These are phyloP conservation scores for Ciconia nigra DNA, from an alignment of 2,797 vertebrate genomes.

Conservation along the genomic window DNA sequence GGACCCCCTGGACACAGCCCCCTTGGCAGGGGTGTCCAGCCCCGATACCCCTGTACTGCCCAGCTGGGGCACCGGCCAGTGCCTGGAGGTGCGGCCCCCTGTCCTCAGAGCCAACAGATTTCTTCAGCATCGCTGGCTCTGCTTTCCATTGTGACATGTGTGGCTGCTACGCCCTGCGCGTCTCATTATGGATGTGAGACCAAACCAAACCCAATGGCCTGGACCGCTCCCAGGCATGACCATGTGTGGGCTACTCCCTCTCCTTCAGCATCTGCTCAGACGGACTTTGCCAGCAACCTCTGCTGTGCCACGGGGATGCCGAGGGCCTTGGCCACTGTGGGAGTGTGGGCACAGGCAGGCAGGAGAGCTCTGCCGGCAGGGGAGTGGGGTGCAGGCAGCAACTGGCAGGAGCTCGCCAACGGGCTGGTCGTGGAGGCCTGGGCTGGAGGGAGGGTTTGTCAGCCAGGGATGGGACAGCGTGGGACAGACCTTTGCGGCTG, in stretches of 20 bases:
- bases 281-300: not conserved
- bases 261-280: not conserved
- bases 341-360: not conserved
- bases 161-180: not conserved
- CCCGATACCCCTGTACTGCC: not conserved
- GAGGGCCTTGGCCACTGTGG: rapidly evolving
- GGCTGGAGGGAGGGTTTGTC: not conserved
- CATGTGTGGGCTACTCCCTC: not conserved
- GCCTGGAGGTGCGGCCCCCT: not conserved
- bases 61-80: rapidly evolving
- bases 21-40: not conserved
- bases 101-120: not conserved
- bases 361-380: not conserved
- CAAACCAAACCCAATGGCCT: not conserved
- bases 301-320: not conserved
- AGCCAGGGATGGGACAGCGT: not conserved
- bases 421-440: not conserved
- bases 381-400: not conserved
- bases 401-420: rapidly evolving
- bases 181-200: not conserved
- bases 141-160: not conserved
- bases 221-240: not conserved
- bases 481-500: not conserved
- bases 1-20: not conserved
- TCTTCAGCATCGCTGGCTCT: not conserved